phyloP scores from a whole-genome alignment of 2,797 vertebrate genomes.

The Silurus aristotelis region DNA sequence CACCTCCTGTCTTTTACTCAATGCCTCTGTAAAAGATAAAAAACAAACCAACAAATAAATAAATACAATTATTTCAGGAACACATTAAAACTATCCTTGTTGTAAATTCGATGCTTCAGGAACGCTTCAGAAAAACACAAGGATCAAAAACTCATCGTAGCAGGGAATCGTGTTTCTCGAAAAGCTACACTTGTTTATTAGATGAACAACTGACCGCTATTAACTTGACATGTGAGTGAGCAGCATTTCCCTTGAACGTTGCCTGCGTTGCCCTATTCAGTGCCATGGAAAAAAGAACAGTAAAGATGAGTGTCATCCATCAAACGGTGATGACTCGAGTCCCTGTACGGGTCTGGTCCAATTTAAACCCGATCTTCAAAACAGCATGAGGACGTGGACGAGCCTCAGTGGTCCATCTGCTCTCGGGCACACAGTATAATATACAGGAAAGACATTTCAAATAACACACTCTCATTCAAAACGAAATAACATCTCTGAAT shows the following conservation, averaged over 20 bases:
- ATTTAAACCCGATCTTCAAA: neutral
- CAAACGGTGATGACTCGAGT: neutral
- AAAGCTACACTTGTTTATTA: neutral
- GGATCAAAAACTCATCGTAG: neutral
- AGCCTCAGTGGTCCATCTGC: neutral
- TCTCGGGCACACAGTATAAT: neutral
- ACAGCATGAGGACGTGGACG: neutral
- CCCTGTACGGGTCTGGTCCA: neutral
- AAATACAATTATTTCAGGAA: too few species aligned
- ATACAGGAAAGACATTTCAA: neutral
- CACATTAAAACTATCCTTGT: too few species aligned
- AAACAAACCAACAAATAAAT: too few species aligned
- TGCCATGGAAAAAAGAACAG: neutral
- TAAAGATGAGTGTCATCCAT: slow-evolving; percentile 1
- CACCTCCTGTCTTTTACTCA: too few species aligned
- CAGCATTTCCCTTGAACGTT: neutral
- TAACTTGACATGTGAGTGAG: neutral
- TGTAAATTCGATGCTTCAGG: too few species aligned
- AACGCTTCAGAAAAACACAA: too few species aligned
- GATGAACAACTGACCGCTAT: neutral
- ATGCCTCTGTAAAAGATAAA: too few species aligned
- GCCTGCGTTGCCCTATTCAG: neutral
- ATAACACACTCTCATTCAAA: neutral
- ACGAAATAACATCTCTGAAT: neutral
- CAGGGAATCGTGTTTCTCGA: too few species aligned